Evolutionary conservation across 2,888 invertebrate species (phyloP).

Genomic region (Stenotaenia linearis): DNA sequence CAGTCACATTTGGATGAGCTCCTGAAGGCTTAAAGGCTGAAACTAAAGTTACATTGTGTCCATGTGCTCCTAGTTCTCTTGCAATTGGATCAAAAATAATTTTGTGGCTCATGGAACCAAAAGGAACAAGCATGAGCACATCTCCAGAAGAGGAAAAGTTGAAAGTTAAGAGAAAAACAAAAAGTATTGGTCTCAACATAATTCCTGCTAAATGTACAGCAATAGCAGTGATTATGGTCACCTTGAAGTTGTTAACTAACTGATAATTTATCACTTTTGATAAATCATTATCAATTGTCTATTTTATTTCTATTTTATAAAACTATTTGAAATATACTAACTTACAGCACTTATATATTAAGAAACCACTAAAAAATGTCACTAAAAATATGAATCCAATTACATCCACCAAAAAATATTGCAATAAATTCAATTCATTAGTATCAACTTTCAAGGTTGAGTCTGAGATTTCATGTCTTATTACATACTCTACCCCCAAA

Average conservation of each 20-base stretch:
- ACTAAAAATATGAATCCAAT: background rate
- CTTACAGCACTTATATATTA: no score
- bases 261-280: no score
- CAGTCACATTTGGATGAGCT: background rate
- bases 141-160: background rate
- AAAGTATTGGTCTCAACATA: no score
- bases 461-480: background rate
- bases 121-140: background rate
- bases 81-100: background rate
- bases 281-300: no score
- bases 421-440: background rate
- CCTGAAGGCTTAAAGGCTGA: background rate
- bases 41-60: background rate
- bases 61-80: background rate
- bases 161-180: no score
- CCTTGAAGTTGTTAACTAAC: no score
- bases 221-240: no score
- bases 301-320: no score
- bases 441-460: background rate
- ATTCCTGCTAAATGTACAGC: no score
- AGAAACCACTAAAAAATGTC: background rate
- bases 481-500: background rate
- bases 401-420: background rate
- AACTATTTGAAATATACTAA: no score
- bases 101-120: background rate